These are phyloP conservation scores for Artibeus lituratus DNA, from an alignment of 2,797 vertebrate species.

Conservation along the genomic window DNA sequence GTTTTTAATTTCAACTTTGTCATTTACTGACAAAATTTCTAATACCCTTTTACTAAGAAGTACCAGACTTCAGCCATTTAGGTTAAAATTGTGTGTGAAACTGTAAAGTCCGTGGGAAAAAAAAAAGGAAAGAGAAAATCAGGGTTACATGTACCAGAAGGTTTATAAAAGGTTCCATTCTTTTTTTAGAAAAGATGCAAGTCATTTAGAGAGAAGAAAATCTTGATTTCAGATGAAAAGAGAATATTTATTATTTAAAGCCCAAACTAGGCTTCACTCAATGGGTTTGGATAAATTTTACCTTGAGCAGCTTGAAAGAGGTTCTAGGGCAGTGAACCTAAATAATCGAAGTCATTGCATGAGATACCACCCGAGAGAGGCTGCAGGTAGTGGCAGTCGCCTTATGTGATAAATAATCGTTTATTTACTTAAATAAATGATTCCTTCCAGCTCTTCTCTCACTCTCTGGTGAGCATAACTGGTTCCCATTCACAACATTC, in stretches of 20 bases:
- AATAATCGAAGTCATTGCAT: conserved; percentile 30
- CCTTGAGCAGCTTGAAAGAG: conserved; percentile 19
- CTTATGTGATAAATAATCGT: background rate
- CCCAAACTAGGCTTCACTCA: background rate
- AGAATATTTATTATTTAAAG: conserved; percentile 50
- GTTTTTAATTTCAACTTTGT: conserved; percentile 60
- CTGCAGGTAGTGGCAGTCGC: background rate
- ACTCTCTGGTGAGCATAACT: background rate
- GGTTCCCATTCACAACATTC: conserved; percentile 11
- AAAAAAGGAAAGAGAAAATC: background rate
- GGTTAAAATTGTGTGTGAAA: conserved; percentile 42
- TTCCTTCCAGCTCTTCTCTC: background rate
- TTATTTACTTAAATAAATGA: background rate
- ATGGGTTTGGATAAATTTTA: conserved; percentile 34
- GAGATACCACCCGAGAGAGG: background rate
- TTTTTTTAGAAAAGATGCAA: conserved; percentile 24
- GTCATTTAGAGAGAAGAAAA: background rate
- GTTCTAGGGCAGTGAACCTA: background rate
- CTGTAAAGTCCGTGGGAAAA: background rate
- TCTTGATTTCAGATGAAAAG: conserved; percentile 45
- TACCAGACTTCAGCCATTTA: background rate
- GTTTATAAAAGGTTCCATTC: background rate
- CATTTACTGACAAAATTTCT: conserved; percentile 51
- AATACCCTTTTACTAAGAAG: conserved; percentile 47
- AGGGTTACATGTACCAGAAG: background rate